phyloP scores from a whole-genome alignment of 1,140 invertebrate genomes.

The Bombus impatiens region DNA sequence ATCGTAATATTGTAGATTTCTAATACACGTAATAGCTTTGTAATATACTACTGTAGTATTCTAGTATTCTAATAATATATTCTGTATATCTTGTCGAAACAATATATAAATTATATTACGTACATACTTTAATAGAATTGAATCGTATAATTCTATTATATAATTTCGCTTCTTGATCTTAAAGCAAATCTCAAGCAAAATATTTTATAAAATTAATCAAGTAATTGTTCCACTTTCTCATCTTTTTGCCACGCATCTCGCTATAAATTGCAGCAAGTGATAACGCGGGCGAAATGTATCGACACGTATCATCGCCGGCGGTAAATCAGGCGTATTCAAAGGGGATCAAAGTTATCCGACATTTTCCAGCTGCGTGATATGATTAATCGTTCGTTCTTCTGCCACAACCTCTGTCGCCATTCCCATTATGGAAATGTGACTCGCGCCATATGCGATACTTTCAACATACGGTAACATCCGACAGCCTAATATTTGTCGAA shows the following conservation, averaged over 20 bases:
- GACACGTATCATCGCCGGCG: constrained; percentile 17
- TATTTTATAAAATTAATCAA: not conserved
- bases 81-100: no score
- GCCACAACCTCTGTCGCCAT: constrained; percentile 6
- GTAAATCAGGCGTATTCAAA: constrained; percentile 33
- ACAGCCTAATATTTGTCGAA: not conserved
- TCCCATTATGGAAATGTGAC: constrained; percentile 58
- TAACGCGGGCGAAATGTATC: constrained; percentile 20
- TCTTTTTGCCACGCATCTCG: not conserved
- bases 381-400: constrained; percentile 53
- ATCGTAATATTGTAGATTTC: no score
- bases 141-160: not conserved
- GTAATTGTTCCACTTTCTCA: not conserved
- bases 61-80: no score
- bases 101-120: not conserved
- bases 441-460: constrained; percentile 43
- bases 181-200: no score
- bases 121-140: not conserved
- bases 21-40: no score
- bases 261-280: not conserved
- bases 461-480: not conserved
- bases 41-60: no score
- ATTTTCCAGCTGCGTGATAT: constrained; percentile 45
- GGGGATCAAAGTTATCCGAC: constrained; percentile 30
- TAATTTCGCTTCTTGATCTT: not conserved